These are phyloP conservation scores for Motacilla tschutschensis DNA, from an alignment of 2,113 vertebrate genomes.

Conservation along the genomic window DNA sequence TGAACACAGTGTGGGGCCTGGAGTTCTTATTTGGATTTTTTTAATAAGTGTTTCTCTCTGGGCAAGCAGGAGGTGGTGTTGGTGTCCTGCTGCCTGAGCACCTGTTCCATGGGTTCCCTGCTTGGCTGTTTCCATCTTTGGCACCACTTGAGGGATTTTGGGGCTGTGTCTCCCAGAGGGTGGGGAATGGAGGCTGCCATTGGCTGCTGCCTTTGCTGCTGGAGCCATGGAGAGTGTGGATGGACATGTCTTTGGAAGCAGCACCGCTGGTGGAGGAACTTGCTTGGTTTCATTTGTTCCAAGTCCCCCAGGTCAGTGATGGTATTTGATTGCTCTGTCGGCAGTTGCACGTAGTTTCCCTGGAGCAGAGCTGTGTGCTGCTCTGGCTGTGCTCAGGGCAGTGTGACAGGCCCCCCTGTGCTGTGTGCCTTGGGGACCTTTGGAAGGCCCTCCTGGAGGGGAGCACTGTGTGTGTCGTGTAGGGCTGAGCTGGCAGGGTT, in stretches of 20 bases:
- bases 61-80: neutral
- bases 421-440: fast-evolving
- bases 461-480: fast-evolving
- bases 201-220: neutral
- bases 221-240: neutral
- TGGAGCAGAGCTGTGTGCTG: neutral
- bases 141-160: neutral
- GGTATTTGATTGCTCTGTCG: neutral
- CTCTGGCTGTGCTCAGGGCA: neutral
- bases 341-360: neutral
- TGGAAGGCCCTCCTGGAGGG: neutral
- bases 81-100: neutral
- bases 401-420: neutral
- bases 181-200: neutral
- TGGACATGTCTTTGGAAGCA: neutral
- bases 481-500: neutral
- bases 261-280: neutral
- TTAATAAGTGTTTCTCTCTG: neutral
- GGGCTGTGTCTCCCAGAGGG: neutral
- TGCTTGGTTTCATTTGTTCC: neutral
- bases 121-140: neutral
- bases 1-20: neutral
- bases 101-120: neutral
- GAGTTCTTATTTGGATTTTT: neutral
- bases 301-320: fast-evolving